These are phyloP conservation scores for Parasteatoda tepidariorum DNA, from an alignment of 1,140 invertebrate species.

Conservation along the genomic window DNA sequence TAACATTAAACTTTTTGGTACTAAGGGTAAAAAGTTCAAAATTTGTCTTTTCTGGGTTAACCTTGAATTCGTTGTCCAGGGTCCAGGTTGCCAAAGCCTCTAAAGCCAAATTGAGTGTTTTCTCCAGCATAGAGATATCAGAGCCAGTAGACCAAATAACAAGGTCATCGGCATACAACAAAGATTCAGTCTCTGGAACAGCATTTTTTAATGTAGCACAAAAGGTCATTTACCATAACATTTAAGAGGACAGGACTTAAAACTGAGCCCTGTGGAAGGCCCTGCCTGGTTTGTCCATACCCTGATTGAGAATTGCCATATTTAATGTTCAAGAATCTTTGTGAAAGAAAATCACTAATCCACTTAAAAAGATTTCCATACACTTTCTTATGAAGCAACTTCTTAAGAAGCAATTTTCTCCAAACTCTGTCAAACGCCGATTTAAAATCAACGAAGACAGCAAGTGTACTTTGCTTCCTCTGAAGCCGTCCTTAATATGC, in stretches of 20 bases:
- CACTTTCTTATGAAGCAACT: neutral
- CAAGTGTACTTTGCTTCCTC: neutral
- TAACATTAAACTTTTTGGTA: neutral
- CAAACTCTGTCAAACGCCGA: neutral
- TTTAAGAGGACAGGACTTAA: neutral
- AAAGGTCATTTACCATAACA: neutral
- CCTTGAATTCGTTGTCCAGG: neutral
- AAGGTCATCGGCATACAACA: slow-evolving; percentile 1
- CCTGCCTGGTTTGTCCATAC: neutral
- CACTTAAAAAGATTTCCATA: neutral
- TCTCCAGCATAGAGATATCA: neutral
- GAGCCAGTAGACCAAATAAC: neutral
- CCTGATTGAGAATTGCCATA: neutral
- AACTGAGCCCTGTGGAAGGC: neutral
- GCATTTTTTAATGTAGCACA: neutral
- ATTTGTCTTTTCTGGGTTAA: neutral
- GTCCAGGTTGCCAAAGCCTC: neutral
- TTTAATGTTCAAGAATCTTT: neutral
- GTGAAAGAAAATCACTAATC: neutral
- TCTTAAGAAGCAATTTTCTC: neutral
- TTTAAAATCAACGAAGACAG: neutral
- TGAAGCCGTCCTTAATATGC: neutral
- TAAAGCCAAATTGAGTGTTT: neutral
- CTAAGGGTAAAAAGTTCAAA: slow-evolving; percentile 13
- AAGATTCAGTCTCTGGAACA: neutral